Percentiles rank a stretch among this genome's conserved stretches.
phyloP scores from a whole-genome alignment of 2,888 invertebrate species.

The Nomada lathburiana region DNA sequence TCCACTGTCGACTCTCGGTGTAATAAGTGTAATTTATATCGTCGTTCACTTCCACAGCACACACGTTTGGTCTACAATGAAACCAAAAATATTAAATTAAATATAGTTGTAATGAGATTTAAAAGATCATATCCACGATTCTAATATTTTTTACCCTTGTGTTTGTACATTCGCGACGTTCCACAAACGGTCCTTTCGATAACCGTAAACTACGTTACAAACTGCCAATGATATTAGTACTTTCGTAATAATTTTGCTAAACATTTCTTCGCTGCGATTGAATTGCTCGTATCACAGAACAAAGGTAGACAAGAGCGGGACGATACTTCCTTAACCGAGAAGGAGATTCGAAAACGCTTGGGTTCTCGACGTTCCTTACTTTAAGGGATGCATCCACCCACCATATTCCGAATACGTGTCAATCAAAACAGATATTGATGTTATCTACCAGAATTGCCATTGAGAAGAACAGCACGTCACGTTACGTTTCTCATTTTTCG shows the following conservation, averaged over 20 bases:
- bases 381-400: constrained; percentile 16
- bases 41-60: too few species aligned
- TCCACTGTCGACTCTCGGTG: too few species aligned
- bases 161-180: constrained; percentile 1
- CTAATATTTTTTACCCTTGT: constrained; percentile 26
- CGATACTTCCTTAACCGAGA: background rate
- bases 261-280: background rate
- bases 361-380: background rate
- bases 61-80: too few species aligned
- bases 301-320: background rate
- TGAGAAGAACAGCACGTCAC: background rate
- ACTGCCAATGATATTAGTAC: constrained; percentile 3
- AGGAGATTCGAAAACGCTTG: background rate
- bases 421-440: constrained; percentile 29
- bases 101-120: too few species aligned
- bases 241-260: background rate
- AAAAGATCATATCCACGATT: background rate
- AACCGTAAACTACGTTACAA: background rate
- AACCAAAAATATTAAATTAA: too few species aligned
- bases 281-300: background rate
- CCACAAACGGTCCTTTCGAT: constrained; percentile 21
- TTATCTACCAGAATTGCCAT: constrained; percentile 25
- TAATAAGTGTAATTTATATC: too few species aligned
- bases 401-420: constrained; percentile 4
- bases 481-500: constrained; percentile 11